Evolutionary conservation across 2,113 vertebrate species (phyloP).

Genomic region (Sinocyclocheilus grahami): DNA sequence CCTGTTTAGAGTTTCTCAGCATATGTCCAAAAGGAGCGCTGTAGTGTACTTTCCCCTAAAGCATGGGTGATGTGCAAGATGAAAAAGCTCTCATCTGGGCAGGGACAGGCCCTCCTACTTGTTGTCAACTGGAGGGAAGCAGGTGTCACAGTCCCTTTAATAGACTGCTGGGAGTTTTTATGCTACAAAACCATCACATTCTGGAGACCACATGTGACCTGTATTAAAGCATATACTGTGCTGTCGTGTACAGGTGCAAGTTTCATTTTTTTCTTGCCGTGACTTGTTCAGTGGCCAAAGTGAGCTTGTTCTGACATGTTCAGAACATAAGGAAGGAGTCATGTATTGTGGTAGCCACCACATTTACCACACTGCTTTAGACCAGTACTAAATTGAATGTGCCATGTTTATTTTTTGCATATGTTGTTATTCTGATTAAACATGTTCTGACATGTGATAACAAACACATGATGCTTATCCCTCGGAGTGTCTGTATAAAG

Average conservation of each 20-base stretch:
- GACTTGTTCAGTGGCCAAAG: background rate
- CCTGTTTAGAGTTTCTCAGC: slow-evolving; percentile 33
- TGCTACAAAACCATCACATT: background rate
- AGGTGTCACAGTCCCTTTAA: slow-evolving; percentile 12
- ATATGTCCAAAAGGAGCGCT: slow-evolving; percentile 42
- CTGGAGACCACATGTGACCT: background rate
- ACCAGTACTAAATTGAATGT: background rate
- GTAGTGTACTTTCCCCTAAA: slow-evolving; percentile 70
- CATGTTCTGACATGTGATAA: background rate
- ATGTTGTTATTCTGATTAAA: background rate
- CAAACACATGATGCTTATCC: background rate
- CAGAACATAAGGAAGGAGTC: background rate
- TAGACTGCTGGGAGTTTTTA: slow-evolving; percentile 34
- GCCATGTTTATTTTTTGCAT: background rate
- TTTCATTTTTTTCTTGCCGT: background rate
- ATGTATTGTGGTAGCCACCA: background rate
- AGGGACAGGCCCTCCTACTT: slow-evolving; percentile 62
- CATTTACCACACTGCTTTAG: background rate
- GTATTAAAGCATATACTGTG: too few relatives aligned
- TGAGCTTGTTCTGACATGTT: background rate
- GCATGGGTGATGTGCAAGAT: slow-evolving; percentile 13
- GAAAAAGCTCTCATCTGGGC: slow-evolving; percentile 30
- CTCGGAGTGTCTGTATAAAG: background rate
- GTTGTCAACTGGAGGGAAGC: slow-evolving; percentile 48
- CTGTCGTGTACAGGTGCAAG: background rate